Conservation (phyloP, 2,888 invertebrate genomes). For the Drosophila greeni region DNA sequence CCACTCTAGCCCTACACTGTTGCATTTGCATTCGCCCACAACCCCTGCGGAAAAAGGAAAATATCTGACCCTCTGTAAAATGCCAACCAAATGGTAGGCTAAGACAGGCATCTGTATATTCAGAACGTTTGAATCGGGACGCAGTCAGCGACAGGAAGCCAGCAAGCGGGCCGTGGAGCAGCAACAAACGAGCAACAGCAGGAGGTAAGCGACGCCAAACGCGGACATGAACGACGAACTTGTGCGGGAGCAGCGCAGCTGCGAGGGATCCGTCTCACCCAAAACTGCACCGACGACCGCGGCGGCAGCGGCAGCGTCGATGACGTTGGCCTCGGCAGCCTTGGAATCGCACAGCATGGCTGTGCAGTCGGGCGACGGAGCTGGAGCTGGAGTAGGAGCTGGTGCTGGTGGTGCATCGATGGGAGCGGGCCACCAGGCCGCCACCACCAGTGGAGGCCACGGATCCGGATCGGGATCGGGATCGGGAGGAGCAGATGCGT, state of each 20-base stretch:
- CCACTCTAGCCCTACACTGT: constrained; percentile 53
- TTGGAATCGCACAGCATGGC: constrained; percentile 50
- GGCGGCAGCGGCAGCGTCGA: constrained; percentile 43
- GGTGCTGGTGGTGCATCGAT: constrained; percentile 22
- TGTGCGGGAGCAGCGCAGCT: constrained; percentile 65
- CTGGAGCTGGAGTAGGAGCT: constrained; percentile 16
- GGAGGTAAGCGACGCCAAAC: constrained; percentile 10
- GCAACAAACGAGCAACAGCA: constrained; percentile 22
- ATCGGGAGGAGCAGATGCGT: constrained; percentile 25
- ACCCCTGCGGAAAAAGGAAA: constrained; percentile 19
- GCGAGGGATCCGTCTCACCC: constrained; percentile 69
- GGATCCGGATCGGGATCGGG: background rate
- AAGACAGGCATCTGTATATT: constrained; percentile 8
- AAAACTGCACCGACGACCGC: constrained; percentile 45
- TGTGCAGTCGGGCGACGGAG: constrained; percentile 16
- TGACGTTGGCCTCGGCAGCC: constrained; percentile 64
- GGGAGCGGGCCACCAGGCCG: constrained; percentile 9
- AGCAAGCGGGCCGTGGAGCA: constrained; percentile 2
- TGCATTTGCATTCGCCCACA: constrained; percentile 57
- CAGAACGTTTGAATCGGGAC: constrained; percentile 11
- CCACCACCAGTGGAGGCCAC: constrained; percentile 14
- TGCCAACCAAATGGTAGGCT: constrained; percentile 64
- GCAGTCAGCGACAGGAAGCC: background rate
- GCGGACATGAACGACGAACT: constrained; percentile 40
- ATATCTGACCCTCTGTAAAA: constrained; percentile 45